Base-by-base conservation (phyloP, 2,113 vertebrate genomes). In the Glaucidium brasilianum region DNA sequence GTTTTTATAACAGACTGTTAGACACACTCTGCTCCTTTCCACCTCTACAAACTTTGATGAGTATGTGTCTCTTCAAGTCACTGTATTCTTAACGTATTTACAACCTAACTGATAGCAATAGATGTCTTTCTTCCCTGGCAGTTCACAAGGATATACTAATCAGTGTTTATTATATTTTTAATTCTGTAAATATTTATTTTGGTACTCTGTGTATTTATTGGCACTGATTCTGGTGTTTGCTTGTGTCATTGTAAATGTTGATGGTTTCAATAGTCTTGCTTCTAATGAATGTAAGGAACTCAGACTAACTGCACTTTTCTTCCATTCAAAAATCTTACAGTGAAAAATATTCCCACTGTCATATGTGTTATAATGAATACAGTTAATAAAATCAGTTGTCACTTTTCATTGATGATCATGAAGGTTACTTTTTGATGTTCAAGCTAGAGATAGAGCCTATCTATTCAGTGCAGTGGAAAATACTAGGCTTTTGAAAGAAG, bases 151-250 rank as follows among this genome's bases (percentile, higher is more conserved):
- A 96, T 97, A 97, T 95, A 97, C 92, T 96, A 98, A 97, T 97
- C 90, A 91, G 95, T 97, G 98, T 97, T 98, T 97, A 96, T 94
- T 95, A 95, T 98, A 97, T 98, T 98, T 98, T 98, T 97, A 98
- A 97, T 96, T 95, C 84, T 98, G 97, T 98, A 98, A 97, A 98
- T 98, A 98, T 98, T 98, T 98, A 97, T 98, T 98, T 98, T 98
- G 97, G 94, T 98, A 97, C 97, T 97, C 94, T 98, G 97, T 97
- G 96, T 97, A 98, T 98, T 98, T 98, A 97, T 98, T 96, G 97
- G 95, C 96, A 96, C 97, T 96, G 94, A 94, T 96, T 96, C 95
- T 96, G 96, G 90, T 97, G 92, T 94, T 97, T 96, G 97, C 96
- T 96, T 94, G 91, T 96, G 87, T 93, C 93, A 97, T 84, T 95